A percentile compares a stretch with the other conserved stretches of the same genome.
These are phyloP conservation scores for Eulemur coronatus DNA, from an alignment of 2,797 vertebrate genomes.

Conservation along the genomic window DNA sequence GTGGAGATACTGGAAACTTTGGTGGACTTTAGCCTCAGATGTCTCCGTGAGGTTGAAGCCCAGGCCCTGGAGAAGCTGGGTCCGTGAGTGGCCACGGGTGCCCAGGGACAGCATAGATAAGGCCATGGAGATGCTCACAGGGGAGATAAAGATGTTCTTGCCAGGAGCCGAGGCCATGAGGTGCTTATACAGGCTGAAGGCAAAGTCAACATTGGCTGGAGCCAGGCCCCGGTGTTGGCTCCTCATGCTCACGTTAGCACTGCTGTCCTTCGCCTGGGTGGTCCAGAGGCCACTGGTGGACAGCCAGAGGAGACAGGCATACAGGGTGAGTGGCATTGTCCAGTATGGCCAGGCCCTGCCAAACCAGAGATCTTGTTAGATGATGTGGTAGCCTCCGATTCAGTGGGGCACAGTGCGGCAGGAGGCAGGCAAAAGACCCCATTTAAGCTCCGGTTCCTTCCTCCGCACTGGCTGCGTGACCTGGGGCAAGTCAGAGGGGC, in stretches of 20 bases:
- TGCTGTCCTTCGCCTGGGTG: neutral
- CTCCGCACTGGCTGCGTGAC: neutral
- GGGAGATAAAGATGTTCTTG: conserved; percentile 89
- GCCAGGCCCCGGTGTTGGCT: conserved; percentile 51
- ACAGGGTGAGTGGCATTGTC: conserved; percentile 16
- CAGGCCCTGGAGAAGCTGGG: conserved; percentile 84
- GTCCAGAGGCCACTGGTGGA: neutral
- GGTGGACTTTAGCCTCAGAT: conserved; percentile 77
- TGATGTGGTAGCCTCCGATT: rapidly evolving
- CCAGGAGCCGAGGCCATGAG: conserved; percentile 76
- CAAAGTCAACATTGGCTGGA: conserved; percentile 85
- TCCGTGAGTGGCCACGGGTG: conserved; percentile 77
- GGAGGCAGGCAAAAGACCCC: neutral
- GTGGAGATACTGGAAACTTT: conserved; percentile 80
- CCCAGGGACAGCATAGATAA: conserved; percentile 88
- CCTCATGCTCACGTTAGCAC: rapidly evolving
- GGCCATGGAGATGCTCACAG: conserved; percentile 86
- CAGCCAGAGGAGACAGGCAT: conserved; percentile 56
- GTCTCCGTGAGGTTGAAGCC: conserved; percentile 84
- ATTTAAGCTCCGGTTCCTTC: neutral
- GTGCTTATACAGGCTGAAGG: conserved; percentile 84
- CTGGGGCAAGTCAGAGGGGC: neutral
- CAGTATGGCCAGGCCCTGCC: conserved; percentile 25
- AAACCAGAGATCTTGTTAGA: conserved; percentile 31
- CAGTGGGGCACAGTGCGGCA: neutral